Evolutionary conservation across 1,140 invertebrate species (phyloP), one percentile per base, ranked within the genome.

Genomic region (Aphelenchoides avenae): DNA sequence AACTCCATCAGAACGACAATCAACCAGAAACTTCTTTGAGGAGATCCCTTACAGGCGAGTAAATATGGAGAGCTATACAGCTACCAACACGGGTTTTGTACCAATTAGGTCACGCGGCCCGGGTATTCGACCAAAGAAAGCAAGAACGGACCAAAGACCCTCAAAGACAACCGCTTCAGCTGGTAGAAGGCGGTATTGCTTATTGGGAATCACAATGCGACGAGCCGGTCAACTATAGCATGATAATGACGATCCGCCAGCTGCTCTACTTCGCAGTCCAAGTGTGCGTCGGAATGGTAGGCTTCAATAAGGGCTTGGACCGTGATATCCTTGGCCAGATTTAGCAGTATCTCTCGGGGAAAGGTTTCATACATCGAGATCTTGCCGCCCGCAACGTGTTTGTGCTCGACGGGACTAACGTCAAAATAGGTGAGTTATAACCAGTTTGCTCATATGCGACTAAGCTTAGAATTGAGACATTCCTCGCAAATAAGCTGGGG

Each of bases 301-400:
- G 62, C 44, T 29, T 43, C 26, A 5, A 20, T 24, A 0, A 24
- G 29, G 11, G 26, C 30, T 26, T 43, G 13, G 13, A 43, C 26
- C 26, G 30, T 13, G 26, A n/a, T n/a, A n/a, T n/a, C n/a, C n/a
- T n/a, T n/a, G n/a, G n/a, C n/a, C n/a, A n/a, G n/a, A n/a, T n/a
- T 34, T n/a, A 60, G 57, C 79, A 81, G 50, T 81, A 78, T 49
- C 61, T 81, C 29, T 76, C 77, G 3, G 71, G 75, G 49, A 81
- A 81, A 61, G 79, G 79, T 3, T 81, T 76, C 66, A 77, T 81
- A 26, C 80, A 81, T 56, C 68, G 62, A 30, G 80, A 81, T 61
- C 70, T 81, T 30, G 80, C 80, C 1, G 78, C 79, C 5, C 69
- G 80, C 39, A 81, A 81, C 57, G 64, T 81, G 36, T 64, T 81